phyloP scores from a whole-genome alignment of 2,888 invertebrate species.

The Tenthredo scrophulariae region DNA sequence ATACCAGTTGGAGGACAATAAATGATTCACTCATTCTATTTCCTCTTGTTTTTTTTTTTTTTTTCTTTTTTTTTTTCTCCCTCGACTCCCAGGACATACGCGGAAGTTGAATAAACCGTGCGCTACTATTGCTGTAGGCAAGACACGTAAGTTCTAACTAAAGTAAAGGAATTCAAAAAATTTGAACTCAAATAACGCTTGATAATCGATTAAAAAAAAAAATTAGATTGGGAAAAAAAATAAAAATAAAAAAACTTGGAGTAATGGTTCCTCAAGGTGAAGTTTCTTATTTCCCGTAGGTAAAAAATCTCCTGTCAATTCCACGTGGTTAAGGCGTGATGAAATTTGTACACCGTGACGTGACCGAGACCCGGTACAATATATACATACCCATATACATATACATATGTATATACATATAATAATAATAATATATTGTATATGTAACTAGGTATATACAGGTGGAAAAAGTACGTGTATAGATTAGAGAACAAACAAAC shows the following conservation, averaged over 20 bases:
- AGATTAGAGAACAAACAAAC: background rate
- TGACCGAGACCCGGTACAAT: background rate
- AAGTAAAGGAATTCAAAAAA: background rate
- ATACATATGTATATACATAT: background rate
- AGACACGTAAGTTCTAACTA: background rate
- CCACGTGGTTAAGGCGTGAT: conserved; percentile 16
- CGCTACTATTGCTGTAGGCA: background rate
- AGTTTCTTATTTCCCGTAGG: background rate
- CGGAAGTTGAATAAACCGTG: background rate
- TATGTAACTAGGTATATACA: background rate
- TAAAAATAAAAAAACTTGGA: background rate
- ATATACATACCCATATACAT: background rate
- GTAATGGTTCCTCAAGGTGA: background rate
- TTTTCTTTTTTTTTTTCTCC: too few relatives aligned
- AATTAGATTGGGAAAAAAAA: background rate
- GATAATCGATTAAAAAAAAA: background rate
- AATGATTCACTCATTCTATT: conserved; percentile 7
- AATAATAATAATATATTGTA: background rate
- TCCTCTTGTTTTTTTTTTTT: background rate
- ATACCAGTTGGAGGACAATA: background rate
- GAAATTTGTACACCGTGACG: conserved; percentile 19
- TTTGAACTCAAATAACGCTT: background rate
- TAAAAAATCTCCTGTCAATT: background rate
- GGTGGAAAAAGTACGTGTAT: background rate
- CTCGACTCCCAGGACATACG: background rate